These are phyloP conservation scores for Phocides pigmalion DNA, from an alignment of 1,140 invertebrate species.

Conservation along the genomic window DNA sequence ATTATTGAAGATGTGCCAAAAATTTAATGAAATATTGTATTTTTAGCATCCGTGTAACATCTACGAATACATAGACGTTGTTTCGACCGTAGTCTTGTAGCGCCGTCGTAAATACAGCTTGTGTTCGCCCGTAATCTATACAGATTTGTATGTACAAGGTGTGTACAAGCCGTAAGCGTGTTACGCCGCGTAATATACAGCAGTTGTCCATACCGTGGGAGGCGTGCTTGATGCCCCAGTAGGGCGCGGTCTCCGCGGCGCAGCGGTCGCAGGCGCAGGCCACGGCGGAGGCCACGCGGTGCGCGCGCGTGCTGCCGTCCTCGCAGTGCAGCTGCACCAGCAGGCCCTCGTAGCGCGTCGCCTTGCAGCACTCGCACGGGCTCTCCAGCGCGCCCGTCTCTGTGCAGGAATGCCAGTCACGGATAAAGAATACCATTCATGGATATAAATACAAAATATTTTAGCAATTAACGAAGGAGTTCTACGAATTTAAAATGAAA, in stretches of 20 bases:
- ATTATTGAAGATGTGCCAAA: no score
- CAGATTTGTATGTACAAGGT: no score
- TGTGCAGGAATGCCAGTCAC: constrained; percentile 50
- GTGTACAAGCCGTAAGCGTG: no score
- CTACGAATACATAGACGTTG: no score
- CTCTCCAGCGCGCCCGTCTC: constrained; percentile 81
- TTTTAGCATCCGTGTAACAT: no score
- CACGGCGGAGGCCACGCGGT: constrained; percentile 81
- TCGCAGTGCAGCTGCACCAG: constrained; percentile 81
- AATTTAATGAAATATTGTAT: no score
- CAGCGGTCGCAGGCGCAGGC: constrained; percentile 84
- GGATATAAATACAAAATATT: constrained; percentile 17
- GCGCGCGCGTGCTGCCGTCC: constrained; percentile 79
- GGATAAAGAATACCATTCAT: not conserved
- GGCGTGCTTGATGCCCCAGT: constrained; percentile 4
- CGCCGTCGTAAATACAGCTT: no score
- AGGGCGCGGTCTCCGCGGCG: constrained; percentile 34
- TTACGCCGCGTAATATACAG: no score
- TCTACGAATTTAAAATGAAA: no score
- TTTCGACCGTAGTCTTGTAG: no score
- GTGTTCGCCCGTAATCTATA: no score
- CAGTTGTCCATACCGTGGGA: no score
- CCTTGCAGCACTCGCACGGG: constrained; percentile 86
- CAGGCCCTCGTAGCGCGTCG: constrained; percentile 71
- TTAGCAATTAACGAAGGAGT: not conserved